Conservation (phyloP, 2,113 vertebrate species). For the Tinamus guttatus region DNA sequence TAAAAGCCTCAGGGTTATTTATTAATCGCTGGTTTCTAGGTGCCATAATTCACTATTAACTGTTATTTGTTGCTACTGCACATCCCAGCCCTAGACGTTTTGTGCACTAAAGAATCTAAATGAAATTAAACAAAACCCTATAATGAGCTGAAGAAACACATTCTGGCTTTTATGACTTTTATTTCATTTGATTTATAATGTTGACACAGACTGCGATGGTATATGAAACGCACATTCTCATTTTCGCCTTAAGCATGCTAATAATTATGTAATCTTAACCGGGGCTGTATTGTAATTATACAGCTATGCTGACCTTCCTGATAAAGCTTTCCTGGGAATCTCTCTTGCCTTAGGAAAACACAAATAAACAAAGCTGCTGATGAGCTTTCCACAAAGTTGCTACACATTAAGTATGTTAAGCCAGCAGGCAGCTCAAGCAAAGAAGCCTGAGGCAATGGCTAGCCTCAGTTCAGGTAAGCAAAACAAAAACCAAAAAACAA, state of each 20-base stretch:
- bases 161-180: neutral
- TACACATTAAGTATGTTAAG: neutral
- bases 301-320: neutral
- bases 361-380: neutral
- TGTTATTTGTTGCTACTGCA: neutral
- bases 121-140: neutral
- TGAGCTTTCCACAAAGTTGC: neutral
- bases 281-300: neutral
- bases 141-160: neutral
- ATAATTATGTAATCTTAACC: neutral
- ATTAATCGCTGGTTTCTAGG: neutral
- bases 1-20: neutral
- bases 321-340: neutral
- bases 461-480: neutral
- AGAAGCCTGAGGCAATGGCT: neutral
- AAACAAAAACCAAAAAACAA: neutral
- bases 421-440: neutral
- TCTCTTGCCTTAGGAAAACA: neutral
- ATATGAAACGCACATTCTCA: slow-evolving; percentile 1
- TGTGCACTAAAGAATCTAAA: neutral
- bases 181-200: neutral
- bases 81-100: neutral
- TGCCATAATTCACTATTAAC: neutral
- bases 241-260: neutral
- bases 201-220: neutral